Evolutionary conservation across 2,888 invertebrate species (phyloP).

Genomic region (Saturnia japonica): DNA sequence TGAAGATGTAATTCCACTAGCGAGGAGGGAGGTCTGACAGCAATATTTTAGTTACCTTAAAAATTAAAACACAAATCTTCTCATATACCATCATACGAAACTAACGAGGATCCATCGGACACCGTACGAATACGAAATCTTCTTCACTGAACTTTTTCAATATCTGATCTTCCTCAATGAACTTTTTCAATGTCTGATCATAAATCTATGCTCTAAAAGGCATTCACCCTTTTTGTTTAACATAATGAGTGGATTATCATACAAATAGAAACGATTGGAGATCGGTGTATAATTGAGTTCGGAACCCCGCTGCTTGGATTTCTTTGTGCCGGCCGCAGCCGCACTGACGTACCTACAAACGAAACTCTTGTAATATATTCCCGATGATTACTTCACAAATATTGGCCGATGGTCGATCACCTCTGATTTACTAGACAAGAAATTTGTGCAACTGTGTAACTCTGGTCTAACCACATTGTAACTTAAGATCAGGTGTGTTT

Average conservation of each 20-base stretch:
- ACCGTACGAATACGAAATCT: conserved; percentile 10
- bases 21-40: conserved; percentile 19
- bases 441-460: too few relatives aligned
- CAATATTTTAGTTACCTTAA: conserved; percentile 11
- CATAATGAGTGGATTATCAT: conserved; percentile 80
- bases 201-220: conserved; percentile 37
- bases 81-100: not conserved
- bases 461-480: too few relatives aligned
- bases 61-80: conserved; percentile 24
- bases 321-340: conserved; percentile 61
- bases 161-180: not conserved
- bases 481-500: not conserved
- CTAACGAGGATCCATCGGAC: conserved; percentile 14
- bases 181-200: conserved; percentile 18
- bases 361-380: conserved; percentile 20
- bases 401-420: conserved; percentile 46
- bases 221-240: conserved; percentile 64
- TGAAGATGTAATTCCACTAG: conserved; percentile 16
- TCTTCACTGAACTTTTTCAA: conserved; percentile 13
- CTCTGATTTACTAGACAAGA: not conserved
- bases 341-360: conserved; percentile 19
- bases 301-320: conserved; percentile 68
- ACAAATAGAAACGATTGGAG: conserved; percentile 75
- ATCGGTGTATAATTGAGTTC: conserved; percentile 67
- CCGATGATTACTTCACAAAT: conserved; percentile 62